These are phyloP conservation scores for Hafferia zeledoni DNA, from an alignment of 2,797 vertebrate genomes.

Conservation along the genomic window DNA sequence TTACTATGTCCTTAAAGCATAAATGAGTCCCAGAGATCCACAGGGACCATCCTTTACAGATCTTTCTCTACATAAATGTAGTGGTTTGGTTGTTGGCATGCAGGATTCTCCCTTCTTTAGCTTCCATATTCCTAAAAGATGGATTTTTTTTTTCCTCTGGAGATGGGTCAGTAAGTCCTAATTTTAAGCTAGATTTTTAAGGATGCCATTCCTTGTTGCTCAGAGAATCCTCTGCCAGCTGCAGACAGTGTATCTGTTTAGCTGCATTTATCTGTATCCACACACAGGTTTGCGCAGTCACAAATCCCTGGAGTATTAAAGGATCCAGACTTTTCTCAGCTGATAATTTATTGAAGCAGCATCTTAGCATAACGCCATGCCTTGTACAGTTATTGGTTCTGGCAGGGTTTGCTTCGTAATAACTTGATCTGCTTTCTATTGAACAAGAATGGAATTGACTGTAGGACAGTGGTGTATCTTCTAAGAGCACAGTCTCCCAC, in stretches of 20 bases:
- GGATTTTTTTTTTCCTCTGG: neutral
- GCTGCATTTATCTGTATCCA: neutral
- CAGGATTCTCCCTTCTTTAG: neutral
- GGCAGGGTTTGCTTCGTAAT: conserved; percentile 1
- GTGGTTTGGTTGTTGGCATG: neutral
- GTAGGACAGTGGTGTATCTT: neutral
- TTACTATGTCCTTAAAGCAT: neutral
- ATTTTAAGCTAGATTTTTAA: neutral
- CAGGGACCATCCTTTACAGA: neutral
- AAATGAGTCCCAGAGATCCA: neutral
- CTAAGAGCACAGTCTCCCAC: neutral
- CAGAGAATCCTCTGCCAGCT: neutral
- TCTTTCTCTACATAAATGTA: neutral
- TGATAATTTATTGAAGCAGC: conserved; percentile 48
- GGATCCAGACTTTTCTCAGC: conserved; percentile 11
- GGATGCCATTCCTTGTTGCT: neutral
- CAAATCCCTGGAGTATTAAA: neutral
- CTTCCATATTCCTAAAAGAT: neutral
- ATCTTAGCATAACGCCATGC: neutral
- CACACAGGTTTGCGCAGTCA: neutral
- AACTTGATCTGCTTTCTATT: conserved; percentile 28
- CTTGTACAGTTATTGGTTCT: conserved; percentile 39
- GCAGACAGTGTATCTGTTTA: neutral
- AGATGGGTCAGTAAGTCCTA: neutral
- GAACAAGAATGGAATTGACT: conserved; percentile 23